phyloP scores from a whole-genome alignment of 2,797 vertebrate genomes.

The Sebastiscus tertius region DNA sequence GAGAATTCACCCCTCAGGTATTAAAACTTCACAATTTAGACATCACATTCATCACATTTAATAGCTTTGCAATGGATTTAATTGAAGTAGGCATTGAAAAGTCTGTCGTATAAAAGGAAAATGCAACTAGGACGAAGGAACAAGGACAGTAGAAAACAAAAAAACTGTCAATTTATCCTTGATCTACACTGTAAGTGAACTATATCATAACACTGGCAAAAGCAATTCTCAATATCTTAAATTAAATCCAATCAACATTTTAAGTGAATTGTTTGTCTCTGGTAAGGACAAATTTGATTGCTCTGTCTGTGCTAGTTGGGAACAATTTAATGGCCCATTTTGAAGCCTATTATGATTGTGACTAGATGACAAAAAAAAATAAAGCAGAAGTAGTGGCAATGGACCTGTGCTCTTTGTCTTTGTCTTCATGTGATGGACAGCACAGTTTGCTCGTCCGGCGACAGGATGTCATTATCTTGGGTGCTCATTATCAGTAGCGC shows the following conservation, averaged over 20 bases:
- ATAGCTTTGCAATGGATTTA: neutral
- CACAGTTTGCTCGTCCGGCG: neutral
- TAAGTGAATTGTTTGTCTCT: neutral
- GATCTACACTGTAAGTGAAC: neutral
- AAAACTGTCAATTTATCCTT: neutral
- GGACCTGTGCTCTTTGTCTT: neutral
- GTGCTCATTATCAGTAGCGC: constrained; percentile 38
- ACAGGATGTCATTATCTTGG: constrained; percentile 37
- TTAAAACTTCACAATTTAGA: neutral
- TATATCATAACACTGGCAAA: neutral
- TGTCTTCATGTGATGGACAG: constrained; percentile 14
- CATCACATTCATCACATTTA: neutral
- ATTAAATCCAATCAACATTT: neutral
- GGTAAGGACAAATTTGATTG: neutral
- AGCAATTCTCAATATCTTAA: neutral
- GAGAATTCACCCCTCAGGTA: neutral
- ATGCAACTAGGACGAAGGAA: neutral
- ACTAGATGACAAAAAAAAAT: neutral
- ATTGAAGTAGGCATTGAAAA: neutral
- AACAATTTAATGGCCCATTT: neutral
- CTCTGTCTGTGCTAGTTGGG: neutral
- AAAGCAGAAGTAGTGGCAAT: neutral
- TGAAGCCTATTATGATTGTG: neutral
- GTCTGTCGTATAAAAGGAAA: neutral
- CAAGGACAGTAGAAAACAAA: neutral